Evolutionary conservation across 2,797 vertebrate genomes (phyloP), one percentile per base, ranked within the genome.

Genomic region (Xenopus petersii): DNA sequence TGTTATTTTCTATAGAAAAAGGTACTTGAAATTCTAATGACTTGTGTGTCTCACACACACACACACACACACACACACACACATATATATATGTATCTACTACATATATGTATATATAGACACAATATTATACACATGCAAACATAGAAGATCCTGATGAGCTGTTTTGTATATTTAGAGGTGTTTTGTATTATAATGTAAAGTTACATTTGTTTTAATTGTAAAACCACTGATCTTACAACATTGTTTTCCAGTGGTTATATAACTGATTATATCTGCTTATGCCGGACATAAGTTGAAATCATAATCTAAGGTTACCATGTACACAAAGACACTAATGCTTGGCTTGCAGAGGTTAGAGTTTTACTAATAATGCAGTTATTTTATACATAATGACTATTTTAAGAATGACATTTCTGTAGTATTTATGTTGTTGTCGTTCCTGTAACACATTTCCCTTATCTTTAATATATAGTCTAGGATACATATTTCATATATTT

Each of bases 221-320:
- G 26, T 70, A 46, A 88, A 88, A 91, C 89, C 88, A 91, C 87
- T 91, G 83, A 81, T 83, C 51, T 62, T 65, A 77, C n/a, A 73
- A 77, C n/a, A 79, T 75, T 83, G 64, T 46, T 58, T 79, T 81
- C 74, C 77, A 65, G 67, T 83, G 80, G 77, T 80, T 80, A 82
- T 64, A 81, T 79, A 60, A 24, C 5, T 84, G 66, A 80, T 80
- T 75, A 63, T 82, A 82, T 87, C 85, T 80, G 82, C 85, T 91
- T 90, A 87, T 90, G 86, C 88, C 83, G 89, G 90, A 85, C 88
- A 83, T 89, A 91, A 87, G 87, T 88, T 88, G 73, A 82, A 56
- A 80, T 81, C 61, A 68, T 70, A 79, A 65, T 74, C 55, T 30
- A 4, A 30, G 2, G 26, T 30, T 30, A 30, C 26, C 61, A 69